Evolutionary conservation across 2,888 invertebrate genomes (phyloP).

Genomic region (Ischnus inquisitorius): DNA sequence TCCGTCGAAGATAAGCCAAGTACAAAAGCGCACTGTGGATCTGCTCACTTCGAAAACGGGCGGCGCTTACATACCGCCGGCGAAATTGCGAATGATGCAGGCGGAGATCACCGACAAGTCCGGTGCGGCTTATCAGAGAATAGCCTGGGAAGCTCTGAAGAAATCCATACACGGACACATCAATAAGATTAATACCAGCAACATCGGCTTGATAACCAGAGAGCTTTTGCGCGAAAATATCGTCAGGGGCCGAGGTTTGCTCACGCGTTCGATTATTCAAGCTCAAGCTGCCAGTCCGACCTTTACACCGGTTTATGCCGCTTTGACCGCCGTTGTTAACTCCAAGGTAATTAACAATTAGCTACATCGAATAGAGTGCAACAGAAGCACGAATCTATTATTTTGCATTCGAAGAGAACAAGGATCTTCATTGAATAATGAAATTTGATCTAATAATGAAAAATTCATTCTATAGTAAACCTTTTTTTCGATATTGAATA

Average conservation of each 20-base stretch:
- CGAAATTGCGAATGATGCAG: constrained; percentile 97
- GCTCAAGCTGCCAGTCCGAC: constrained; percentile 99
- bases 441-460: too few relatives aligned
- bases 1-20: constrained; percentile 77
- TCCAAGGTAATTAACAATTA: constrained; percentile 88
- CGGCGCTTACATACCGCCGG: constrained; percentile 99
- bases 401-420: neutral
- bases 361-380: neutral
- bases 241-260: constrained; percentile 96
- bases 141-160: constrained; percentile 99
- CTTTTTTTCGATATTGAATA: too few relatives aligned
- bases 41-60: constrained; percentile 94
- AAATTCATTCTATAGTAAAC: too few relatives aligned
- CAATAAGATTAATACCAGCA: constrained; percentile 98
- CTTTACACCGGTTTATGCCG: constrained; percentile 99
- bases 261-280: constrained; percentile 97
- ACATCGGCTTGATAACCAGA: constrained; percentile 96
- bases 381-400: constrained; percentile 24
- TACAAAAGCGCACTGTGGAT: constrained; percentile 87
- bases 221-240: constrained; percentile 98
- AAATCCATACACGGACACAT: constrained; percentile 99
- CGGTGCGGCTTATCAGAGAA: constrained; percentile 97
- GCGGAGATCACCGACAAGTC: constrained; percentile 97
- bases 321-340: constrained; percentile 97
- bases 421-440: too few relatives aligned